A percentile compares a stretch with the other conserved stretches of the same genome.
phyloP scores from a whole-genome alignment of 2,888 invertebrate species.

The Lingula anatina region DNA sequence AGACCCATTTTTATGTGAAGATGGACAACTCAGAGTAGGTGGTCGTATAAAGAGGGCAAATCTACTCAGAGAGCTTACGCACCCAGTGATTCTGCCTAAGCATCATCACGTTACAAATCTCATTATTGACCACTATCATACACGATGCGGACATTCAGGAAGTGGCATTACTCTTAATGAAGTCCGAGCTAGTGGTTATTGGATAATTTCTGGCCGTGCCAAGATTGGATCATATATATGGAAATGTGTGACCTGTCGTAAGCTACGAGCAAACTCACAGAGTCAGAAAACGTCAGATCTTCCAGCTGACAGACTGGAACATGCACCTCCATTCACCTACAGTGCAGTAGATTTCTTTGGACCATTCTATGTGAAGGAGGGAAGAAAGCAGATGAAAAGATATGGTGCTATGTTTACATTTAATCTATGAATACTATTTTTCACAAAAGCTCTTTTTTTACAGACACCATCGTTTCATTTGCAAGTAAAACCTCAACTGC shows the following conservation, averaged over 20 bases:
- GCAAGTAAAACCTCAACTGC: too few relatives aligned
- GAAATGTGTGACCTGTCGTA: slow-evolving; percentile 33
- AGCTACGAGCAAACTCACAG: slow-evolving; percentile 14
- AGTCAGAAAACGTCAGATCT: slow-evolving; percentile 9
- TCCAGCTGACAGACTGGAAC: slow-evolving; percentile 1
- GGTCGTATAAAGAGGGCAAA: slow-evolving; percentile 11
- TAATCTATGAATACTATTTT: too few relatives aligned
- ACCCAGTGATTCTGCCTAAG: slow-evolving; percentile 8
- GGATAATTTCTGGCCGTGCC: slow-evolving; percentile 28
- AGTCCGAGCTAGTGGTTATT: slow-evolving; percentile 22
- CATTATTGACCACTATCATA: too few relatives aligned
- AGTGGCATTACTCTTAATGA: too few relatives aligned
- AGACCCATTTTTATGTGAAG: slow-evolving; percentile 5
- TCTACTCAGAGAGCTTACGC: too few relatives aligned
- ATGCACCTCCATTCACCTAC: slow-evolving; percentile 4
- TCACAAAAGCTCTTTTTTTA: too few relatives aligned
- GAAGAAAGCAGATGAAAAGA: slow-evolving; percentile 1
- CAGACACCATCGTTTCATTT: too few relatives aligned
- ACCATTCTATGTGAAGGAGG: slow-evolving; percentile 3
- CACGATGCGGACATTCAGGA: too few relatives aligned
- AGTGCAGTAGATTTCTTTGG: slow-evolving; percentile 5
- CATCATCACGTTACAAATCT: too few relatives aligned
- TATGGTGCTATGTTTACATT: slow-evolving; percentile 5
- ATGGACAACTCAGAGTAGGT: slow-evolving; percentile 11
- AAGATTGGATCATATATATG: slow-evolving; percentile 17